phyloP scores from a whole-genome alignment of 2,888 invertebrate genomes.

The Melanophora roralis region DNA sequence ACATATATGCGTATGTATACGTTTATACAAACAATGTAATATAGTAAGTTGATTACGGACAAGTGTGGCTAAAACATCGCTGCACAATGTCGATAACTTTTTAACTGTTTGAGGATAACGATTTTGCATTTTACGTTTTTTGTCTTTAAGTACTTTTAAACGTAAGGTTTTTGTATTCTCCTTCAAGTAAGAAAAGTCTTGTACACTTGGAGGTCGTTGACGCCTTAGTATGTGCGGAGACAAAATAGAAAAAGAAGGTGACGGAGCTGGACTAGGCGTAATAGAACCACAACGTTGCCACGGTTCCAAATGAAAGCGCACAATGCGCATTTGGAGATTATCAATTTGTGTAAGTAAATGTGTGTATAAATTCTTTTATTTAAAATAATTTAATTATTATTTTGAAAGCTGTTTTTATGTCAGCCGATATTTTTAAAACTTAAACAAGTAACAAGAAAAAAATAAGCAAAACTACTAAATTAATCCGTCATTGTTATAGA shows the following conservation, averaged over 20 bases:
- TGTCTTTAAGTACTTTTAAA: slow-evolving; percentile 66
- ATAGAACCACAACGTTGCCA: slow-evolving; percentile 76
- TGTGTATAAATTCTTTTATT: slow-evolving; percentile 7
- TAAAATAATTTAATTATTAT: not conserved
- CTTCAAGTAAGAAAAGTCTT: slow-evolving; percentile 67
- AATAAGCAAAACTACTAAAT: not conserved
- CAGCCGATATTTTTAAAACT: no score
- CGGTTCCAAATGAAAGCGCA: slow-evolving; percentile 77
- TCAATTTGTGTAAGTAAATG: not conserved
- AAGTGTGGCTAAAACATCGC: slow-evolving; percentile 80
- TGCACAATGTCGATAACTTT: slow-evolving; percentile 79
- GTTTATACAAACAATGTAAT: no score
- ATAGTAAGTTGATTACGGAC: slow-evolving; percentile 69
- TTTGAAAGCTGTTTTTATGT: slow-evolving; percentile 13
- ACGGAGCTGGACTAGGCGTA: slow-evolving; percentile 73
- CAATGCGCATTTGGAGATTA: slow-evolving; percentile 73
- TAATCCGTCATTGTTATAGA: slow-evolving; percentile 46
- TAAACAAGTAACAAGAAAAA: slow-evolving; percentile 37
- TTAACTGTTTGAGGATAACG: slow-evolving; percentile 78
- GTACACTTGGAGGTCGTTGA: slow-evolving; percentile 74
- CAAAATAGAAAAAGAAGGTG: slow-evolving; percentile 72
- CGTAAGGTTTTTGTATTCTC: slow-evolving; percentile 61
- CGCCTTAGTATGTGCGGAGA: slow-evolving; percentile 75
- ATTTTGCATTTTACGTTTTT: slow-evolving; percentile 71
- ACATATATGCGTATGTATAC: no score